Evolutionary conservation across 2,113 vertebrate species (phyloP).

Genomic region (Mirounga angustirostris): DNA sequence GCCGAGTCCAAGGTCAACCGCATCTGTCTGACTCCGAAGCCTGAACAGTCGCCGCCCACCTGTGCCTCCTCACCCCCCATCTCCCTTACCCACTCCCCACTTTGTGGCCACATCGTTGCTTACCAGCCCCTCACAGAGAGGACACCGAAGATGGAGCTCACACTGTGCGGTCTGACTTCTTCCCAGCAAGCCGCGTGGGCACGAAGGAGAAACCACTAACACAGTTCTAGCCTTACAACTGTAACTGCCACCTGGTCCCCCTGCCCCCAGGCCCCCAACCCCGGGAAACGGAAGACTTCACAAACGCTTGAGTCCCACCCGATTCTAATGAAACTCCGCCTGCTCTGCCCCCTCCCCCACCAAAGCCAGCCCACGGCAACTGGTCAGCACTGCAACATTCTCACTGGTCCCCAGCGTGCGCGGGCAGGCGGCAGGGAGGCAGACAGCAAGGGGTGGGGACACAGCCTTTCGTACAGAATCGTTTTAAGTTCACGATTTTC

Average conservation of each 20-base stretch:
- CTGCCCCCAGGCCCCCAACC: not conserved
- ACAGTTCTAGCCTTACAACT: not conserved
- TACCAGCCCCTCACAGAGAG: not conserved
- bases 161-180: not conserved
- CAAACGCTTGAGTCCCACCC: constrained; percentile 2
- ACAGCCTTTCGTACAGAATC: not conserved
- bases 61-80: rapidly evolving
- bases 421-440: not conserved
- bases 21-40: not conserved
- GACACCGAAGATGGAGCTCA: not conserved
- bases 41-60: not conserved
- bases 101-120: not conserved
- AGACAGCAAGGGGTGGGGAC: not conserved
- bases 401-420: not conserved
- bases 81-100: not conserved
- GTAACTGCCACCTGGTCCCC: not conserved
- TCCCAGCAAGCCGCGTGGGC: not conserved
- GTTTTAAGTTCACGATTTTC: not conserved
- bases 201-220: not conserved
- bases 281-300: constrained; percentile 53
- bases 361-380: not conserved
- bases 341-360: not conserved
- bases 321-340: constrained; percentile 10
- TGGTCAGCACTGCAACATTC: not conserved
- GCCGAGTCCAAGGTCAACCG: not conserved